Conservation (phyloP, 2,888 invertebrate species). For the Thereva nobilitata region DNA sequence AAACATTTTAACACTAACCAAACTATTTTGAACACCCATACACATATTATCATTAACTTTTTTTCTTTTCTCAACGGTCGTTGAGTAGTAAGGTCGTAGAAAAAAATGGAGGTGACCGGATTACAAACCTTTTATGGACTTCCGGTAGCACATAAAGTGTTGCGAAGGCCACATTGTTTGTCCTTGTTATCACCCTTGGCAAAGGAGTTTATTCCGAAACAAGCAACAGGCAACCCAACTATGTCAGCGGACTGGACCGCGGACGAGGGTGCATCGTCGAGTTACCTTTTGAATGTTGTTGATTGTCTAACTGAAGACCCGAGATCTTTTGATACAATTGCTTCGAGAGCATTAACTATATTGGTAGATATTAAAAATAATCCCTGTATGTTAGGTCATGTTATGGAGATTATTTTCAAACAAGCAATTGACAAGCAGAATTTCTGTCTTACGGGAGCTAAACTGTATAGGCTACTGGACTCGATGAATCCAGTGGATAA, state of each 20-base stretch:
- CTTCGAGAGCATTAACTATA: constrained; percentile 70
- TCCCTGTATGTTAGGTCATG: constrained; percentile 64
- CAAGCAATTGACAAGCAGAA: constrained; percentile 79
- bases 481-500: constrained; percentile 60
- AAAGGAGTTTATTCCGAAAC: too few relatives aligned
- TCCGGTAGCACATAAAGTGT: too few relatives aligned
- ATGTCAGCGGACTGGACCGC: constrained; percentile 49
- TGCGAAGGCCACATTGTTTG: too few relatives aligned
- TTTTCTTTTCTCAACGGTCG: too few relatives aligned
- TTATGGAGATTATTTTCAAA: constrained; percentile 70
- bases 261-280: constrained; percentile 57
- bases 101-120: too few relatives aligned
- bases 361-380: constrained; percentile 70
- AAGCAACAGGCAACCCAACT: too few relatives aligned
- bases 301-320: constrained; percentile 77
- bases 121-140: too few relatives aligned
- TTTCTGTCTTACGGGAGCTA: constrained; percentile 86
- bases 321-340: constrained; percentile 73
- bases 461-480: constrained; percentile 78
- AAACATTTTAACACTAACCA: too few relatives aligned
- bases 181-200: too few relatives aligned
- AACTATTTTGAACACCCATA: too few relatives aligned
- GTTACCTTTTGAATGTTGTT: constrained; percentile 71
- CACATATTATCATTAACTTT: too few relatives aligned
- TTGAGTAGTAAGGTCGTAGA: too few relatives aligned